These are phyloP conservation scores for Anguilla marmorata DNA, from an alignment of 2,797 vertebrate genomes.

Conservation along the genomic window DNA sequence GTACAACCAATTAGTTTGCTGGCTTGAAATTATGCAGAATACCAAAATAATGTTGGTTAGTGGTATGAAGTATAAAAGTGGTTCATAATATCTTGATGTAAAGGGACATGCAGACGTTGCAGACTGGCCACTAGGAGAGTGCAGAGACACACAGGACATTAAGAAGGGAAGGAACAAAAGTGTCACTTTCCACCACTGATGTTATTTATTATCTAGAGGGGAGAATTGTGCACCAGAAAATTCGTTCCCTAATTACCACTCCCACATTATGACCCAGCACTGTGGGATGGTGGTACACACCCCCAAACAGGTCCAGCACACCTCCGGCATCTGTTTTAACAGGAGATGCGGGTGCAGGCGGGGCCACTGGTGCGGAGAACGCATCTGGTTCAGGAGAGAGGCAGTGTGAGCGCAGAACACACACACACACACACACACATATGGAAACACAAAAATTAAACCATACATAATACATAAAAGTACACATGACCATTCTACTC, in stretches of 20 bases:
- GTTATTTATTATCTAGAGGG: not conserved
- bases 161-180: not conserved
- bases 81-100: too few relatives aligned
- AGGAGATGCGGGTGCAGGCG: slow-evolving; percentile 79
- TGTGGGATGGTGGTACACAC: slow-evolving; percentile 72
- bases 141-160: not conserved
- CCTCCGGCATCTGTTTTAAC: slow-evolving; percentile 83
- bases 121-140: not conserved
- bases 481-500: not conserved
- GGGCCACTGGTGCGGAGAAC: slow-evolving; percentile 77
- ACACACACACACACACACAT: slow-evolving; percentile 10
- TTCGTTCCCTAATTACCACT: not conserved
- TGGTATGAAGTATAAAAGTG: too few relatives aligned
- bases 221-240: not conserved
- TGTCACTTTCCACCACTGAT: not conserved
- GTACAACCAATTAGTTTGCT: not conserved
- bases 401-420: slow-evolving; percentile 19
- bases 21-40: not conserved
- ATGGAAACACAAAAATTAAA: not conserved
- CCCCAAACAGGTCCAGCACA: slow-evolving; percentile 94
- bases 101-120: not conserved
- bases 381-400: slow-evolving; percentile 73
- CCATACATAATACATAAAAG: not conserved
- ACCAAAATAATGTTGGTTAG: too few relatives aligned
- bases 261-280: not conserved